Evolutionary conservation across 2,888 invertebrate species (phyloP), one percentile per base, ranked within the genome.

Genomic region (Loripinus fragilis): DNA sequence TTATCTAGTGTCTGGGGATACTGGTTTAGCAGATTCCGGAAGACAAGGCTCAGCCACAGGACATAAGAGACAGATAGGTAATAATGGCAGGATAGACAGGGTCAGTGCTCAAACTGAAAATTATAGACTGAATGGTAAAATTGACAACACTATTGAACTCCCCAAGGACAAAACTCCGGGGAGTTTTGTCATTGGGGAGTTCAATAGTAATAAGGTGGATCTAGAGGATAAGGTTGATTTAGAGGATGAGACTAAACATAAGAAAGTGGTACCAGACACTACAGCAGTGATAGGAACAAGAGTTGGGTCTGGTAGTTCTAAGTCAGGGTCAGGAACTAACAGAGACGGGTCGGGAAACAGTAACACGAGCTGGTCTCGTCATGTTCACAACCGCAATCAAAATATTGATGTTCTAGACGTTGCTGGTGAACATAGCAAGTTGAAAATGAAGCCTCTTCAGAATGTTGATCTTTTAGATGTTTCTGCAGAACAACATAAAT

Each of bases 61-160:
- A 30, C 80, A 80, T 64, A 83, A 83, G 64, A 67, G 80, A 30
- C 83, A 83, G 64, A 80, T 83, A 33, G 83, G 83, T 25, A 65
- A 78, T 23, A 83, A 83, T 71, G 83, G 83, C 5, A 64, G 73
- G 20, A 23, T 83, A 7, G 72, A 71, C 17, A 78, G 77, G 42
- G 52, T 35, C 1, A 38, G 38, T 17, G 20, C 7, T n/a, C 10
- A 5, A n/a, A 15, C 7, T 25, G 25, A 25, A 3, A 20, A 20
- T 8, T 12, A n/a, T 3, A 15, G 25, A 17, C 60, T 20, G 20
- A 3, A 17, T 60, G 25, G 60, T 15, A 60, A 28, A 60, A 10
- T 8, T 8, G 7, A 7, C 7, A 15, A 41, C 7, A 41, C 41
- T 10, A n/a, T n/a, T n/a, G n/a, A n/a, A n/a, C n/a, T n/a, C n/a